These are phyloP conservation scores for Catocala sponsa DNA, from an alignment of 2,888 invertebrate species.

Conservation along the genomic window DNA sequence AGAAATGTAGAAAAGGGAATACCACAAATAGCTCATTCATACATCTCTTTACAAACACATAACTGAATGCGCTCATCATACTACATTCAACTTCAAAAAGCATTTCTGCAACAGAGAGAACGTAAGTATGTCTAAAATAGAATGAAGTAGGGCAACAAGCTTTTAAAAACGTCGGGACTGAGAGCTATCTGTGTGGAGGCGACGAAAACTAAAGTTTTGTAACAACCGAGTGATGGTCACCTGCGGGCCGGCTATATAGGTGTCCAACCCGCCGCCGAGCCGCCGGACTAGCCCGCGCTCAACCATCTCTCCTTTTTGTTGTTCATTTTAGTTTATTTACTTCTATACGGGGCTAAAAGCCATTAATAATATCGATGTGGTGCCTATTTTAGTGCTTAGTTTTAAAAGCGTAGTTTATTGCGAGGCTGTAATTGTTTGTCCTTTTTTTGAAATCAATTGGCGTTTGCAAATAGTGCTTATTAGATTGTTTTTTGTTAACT, in stretches of 20 bases:
- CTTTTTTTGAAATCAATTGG: too few relatives aligned
- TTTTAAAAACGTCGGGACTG: slow-evolving; percentile 52
- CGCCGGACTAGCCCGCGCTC: slow-evolving; percentile 26
- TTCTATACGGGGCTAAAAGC: too few relatives aligned
- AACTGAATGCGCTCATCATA: slow-evolving; percentile 8
- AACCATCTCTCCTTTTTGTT: slow-evolving; percentile 15
- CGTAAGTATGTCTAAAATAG: slow-evolving; percentile 20
- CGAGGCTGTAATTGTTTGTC: too few relatives aligned
- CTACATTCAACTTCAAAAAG: slow-evolving; percentile 29
- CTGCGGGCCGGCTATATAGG: slow-evolving; percentile 20
- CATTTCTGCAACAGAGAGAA: slow-evolving; percentile 12
- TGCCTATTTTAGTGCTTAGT: too few relatives aligned
- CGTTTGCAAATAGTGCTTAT: too few relatives aligned
- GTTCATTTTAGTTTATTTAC: neutral
- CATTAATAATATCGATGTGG: too few relatives aligned
- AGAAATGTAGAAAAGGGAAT: neutral
- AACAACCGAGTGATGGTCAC: slow-evolving; percentile 59
- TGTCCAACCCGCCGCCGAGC: too few relatives aligned
- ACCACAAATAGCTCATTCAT: slow-evolving; percentile 1
- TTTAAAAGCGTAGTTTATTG: too few relatives aligned
- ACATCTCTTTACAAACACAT: slow-evolving; percentile 4
- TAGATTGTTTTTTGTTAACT: too few relatives aligned
- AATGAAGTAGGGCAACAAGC: slow-evolving; percentile 40
- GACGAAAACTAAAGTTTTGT: slow-evolving; percentile 53
- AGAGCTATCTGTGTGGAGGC: slow-evolving; percentile 46